phyloP scores from a whole-genome alignment of 2,113 vertebrate species.

The Sitta europaea region DNA sequence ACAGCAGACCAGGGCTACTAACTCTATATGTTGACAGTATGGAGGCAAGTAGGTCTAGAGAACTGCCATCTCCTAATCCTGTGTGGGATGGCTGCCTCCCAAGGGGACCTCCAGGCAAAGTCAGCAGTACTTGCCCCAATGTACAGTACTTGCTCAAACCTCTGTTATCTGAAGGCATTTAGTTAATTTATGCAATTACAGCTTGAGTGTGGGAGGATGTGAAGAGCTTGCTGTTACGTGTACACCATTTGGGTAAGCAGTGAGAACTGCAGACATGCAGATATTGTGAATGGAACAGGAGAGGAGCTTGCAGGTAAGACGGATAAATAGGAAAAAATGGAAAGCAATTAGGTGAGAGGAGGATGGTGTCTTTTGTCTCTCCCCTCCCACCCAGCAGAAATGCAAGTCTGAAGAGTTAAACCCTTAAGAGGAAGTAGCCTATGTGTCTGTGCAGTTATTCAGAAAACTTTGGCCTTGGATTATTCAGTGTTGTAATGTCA shows the following conservation, averaged over 20 bases:
- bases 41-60: background rate
- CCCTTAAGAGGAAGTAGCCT: background rate
- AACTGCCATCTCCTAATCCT: background rate
- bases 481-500: background rate
- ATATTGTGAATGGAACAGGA: background rate
- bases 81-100: background rate
- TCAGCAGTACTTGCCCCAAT: background rate
- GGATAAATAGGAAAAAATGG: background rate
- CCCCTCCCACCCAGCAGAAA: background rate
- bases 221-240: background rate
- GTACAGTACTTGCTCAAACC: background rate
- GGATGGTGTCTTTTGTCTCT: background rate
- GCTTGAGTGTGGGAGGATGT: background rate
- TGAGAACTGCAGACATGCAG: background rate
- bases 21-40: background rate
- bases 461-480: background rate
- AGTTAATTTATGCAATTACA: background rate
- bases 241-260: background rate
- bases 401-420: background rate
- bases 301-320: background rate
- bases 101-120: background rate
- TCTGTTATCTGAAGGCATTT: background rate
- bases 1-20: background rate
- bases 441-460: background rate
- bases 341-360: background rate